Conservation (phyloP, 2,888 invertebrate genomes). For the Ceraclea dissimilis region DNA sequence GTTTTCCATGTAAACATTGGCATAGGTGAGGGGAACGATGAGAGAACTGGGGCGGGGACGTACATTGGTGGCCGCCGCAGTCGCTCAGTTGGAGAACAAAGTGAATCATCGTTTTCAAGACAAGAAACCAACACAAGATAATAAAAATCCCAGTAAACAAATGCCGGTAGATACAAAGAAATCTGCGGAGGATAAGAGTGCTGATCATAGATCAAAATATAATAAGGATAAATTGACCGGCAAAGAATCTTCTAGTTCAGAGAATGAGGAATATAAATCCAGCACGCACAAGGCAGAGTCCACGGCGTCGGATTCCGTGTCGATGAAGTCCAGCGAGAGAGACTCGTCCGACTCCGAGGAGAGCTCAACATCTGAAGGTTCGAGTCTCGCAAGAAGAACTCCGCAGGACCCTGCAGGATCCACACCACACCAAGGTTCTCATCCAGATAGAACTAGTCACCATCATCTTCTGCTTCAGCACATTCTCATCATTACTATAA, state of each 20-base stretch:
- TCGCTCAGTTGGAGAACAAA: constrained; percentile 41
- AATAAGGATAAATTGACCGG: constrained; percentile 29
- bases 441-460: constrained; percentile 10
- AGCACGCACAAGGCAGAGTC: constrained; percentile 42
- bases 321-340: constrained; percentile 47
- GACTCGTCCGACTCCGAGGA: constrained; percentile 35
- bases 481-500: constrained; percentile 16
- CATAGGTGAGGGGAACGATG: constrained; percentile 37
- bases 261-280: constrained; percentile 22
- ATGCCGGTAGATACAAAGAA: constrained; percentile 24
- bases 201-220: constrained; percentile 34
- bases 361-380: constrained; percentile 33
- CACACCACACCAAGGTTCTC: constrained; percentile 20
- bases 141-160: constrained; percentile 30
- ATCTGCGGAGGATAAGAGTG: constrained; percentile 26
- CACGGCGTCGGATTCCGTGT: constrained; percentile 45
- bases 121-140: constrained; percentile 30
- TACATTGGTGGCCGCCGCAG: constrained; percentile 54
- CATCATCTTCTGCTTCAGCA: constrained; percentile 22
- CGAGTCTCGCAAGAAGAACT: constrained; percentile 1
- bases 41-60: constrained; percentile 48
- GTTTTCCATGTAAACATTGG: constrained; percentile 15
- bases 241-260: constrained; percentile 25
- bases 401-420: constrained; percentile 4
- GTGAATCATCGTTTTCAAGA: constrained; percentile 38